Conservation (phyloP, 2,113 vertebrate genomes). For the Abramis brama region DNA sequence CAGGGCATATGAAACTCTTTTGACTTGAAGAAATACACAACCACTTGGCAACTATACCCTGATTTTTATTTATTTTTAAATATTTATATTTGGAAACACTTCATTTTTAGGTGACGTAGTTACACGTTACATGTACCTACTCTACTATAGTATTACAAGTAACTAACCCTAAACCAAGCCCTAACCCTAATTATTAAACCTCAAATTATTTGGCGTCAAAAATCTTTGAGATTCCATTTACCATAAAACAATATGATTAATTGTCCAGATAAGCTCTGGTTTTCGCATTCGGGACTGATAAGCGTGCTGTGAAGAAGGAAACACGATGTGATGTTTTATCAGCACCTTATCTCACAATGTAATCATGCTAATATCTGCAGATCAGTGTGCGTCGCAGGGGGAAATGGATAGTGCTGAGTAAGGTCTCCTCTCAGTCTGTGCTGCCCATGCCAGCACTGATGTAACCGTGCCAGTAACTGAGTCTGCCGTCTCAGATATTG, state of each 20-base stretch:
- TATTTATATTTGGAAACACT: background rate
- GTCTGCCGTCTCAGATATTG: constrained; percentile 73
- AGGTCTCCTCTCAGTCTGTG: constrained; percentile 70
- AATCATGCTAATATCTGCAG: constrained; percentile 41
- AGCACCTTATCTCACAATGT: constrained; percentile 32
- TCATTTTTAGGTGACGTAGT: too few relatives aligned
- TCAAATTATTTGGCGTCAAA: background rate
- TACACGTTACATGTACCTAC: too few relatives aligned
- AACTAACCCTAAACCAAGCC: too few relatives aligned
- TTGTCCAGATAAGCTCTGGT: constrained; percentile 18
- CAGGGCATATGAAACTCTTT: background rate
- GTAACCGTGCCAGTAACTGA: constrained; percentile 75
- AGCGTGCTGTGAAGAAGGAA: constrained; percentile 9
- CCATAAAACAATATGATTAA: constrained; percentile 20
- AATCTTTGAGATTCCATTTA: background rate
- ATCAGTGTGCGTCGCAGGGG: constrained; percentile 35
- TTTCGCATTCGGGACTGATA: constrained; percentile 12
- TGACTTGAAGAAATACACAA: background rate
- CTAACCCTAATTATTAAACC: background rate
- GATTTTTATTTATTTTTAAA: background rate
- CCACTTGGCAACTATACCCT: background rate
- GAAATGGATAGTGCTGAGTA: constrained; percentile 61
- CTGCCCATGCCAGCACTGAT: constrained; percentile 75
- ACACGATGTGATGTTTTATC: constrained; percentile 40
- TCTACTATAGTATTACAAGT: too few relatives aligned